phyloP scores from a whole-genome alignment of 2,113 vertebrate species.

The Gracilinanus agilis region DNA sequence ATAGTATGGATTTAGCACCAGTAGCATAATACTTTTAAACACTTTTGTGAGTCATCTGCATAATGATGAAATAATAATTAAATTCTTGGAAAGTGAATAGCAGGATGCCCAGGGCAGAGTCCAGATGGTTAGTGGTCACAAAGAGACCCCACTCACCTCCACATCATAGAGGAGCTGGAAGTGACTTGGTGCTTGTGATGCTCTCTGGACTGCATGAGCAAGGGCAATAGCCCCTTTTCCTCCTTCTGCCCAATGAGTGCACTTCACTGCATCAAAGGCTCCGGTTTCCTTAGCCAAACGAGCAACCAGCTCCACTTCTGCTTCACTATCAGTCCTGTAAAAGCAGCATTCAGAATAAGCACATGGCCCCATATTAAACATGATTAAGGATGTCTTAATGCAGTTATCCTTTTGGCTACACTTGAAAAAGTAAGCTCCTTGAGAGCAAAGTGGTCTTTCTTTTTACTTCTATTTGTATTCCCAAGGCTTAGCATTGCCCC shows the following conservation, averaged over 20 bases:
- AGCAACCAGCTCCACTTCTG: constrained; percentile 92
- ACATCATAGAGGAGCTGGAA: constrained; percentile 96
- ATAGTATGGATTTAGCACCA: background rate
- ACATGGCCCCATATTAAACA: background rate
- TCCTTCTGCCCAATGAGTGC: constrained; percentile 97
- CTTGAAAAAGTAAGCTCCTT: background rate
- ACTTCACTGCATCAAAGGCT: constrained; percentile 94
- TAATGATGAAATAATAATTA: background rate
- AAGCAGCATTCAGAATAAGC: constrained; percentile 23
- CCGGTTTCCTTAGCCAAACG: constrained; percentile 91
- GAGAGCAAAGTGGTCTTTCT: background rate
- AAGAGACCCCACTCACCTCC: constrained; percentile 83
- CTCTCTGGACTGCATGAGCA: constrained; percentile 92
- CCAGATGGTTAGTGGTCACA: background rate
- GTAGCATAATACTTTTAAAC: background rate
- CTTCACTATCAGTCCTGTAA: constrained; percentile 92
- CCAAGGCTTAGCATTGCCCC: background rate
- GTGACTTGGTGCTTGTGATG: constrained; percentile 89
- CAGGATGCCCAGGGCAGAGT: background rate
- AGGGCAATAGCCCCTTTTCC: constrained; percentile 92
- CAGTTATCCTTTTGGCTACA: background rate
- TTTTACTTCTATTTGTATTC: background rate
- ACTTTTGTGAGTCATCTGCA: background rate
- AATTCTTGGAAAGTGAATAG: background rate
- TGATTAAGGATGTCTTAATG: background rate